phyloP scores from a whole-genome alignment of 2,888 invertebrate genomes.

The Limnephilus marmoratus region DNA sequence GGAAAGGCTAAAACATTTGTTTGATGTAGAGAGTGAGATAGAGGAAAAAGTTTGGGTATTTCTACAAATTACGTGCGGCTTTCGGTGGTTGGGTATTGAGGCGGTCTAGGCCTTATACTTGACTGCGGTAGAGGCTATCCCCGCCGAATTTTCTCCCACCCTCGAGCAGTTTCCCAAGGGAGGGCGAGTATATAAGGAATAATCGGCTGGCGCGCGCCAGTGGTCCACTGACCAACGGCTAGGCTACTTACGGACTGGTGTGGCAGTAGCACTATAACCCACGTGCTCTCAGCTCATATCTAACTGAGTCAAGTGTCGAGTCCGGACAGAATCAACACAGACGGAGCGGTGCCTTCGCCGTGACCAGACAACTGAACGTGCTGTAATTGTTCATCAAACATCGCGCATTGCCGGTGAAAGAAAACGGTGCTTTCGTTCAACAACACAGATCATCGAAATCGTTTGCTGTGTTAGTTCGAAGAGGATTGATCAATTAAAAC shows the following conservation, averaged over 20 bases:
- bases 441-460: neutral
- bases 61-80: neutral
- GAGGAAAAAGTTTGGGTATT: neutral
- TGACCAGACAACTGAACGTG: neutral
- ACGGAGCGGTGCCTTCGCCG: constrained; percentile 22
- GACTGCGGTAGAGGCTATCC: constrained; percentile 55
- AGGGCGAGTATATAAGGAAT: constrained; percentile 68
- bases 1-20: neutral
- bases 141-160: constrained; percentile 36
- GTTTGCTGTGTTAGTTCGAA: neutral
- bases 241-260: constrained; percentile 72
- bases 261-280: constrained; percentile 69
- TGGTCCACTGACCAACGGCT: constrained; percentile 71
- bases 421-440: constrained; percentile 16
- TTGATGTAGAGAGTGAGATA: neutral
- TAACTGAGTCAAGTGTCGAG: neutral
- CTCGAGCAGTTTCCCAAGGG: constrained; percentile 37
- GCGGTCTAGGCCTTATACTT: constrained; percentile 48
- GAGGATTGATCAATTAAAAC: neutral
- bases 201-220: constrained; percentile 74
- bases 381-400: neutral
- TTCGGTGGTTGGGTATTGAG: neutral
- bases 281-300: constrained; percentile 52
- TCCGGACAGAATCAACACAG: constrained; percentile 14
- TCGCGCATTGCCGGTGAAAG: constrained; percentile 36